These are phyloP conservation scores for Caradrina kadenii DNA, from an alignment of 2,888 invertebrate genomes.

Conservation along the genomic window DNA sequence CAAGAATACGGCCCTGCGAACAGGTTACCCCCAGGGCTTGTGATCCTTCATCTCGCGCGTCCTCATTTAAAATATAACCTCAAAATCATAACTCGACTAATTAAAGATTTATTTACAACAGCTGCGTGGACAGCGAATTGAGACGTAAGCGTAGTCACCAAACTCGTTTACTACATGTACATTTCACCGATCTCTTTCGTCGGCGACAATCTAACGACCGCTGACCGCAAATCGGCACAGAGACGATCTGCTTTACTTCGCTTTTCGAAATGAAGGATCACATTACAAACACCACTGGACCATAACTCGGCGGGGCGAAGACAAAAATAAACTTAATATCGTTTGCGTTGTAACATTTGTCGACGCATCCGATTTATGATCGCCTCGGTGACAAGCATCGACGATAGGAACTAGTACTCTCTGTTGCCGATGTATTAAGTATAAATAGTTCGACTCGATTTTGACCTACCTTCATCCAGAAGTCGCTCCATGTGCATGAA, in stretches of 20 bases:
- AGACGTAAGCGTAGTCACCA: constrained; percentile 75
- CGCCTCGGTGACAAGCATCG: constrained; percentile 84
- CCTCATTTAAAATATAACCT: constrained; percentile 81
- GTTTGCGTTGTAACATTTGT: constrained; percentile 88
- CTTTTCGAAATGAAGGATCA: constrained; percentile 88
- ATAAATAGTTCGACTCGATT: constrained; percentile 76
- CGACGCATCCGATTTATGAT: constrained; percentile 88
- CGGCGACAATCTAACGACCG: constrained; percentile 84
- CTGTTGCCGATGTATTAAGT: constrained; percentile 73
- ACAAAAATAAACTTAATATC: constrained; percentile 91
- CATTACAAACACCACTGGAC: constrained; percentile 90
- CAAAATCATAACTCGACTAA: constrained; percentile 71
- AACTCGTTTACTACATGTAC: constrained; percentile 83
- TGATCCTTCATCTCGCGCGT: constrained; percentile 80
- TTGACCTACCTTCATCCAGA: constrained; percentile 98
- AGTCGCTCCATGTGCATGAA: constrained; percentile 99
- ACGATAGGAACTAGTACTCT: constrained; percentile 74
- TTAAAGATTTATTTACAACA: constrained; percentile 80
- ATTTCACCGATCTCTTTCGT: constrained; percentile 86
- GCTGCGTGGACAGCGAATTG: constrained; percentile 75
- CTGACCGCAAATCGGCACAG: constrained; percentile 86
- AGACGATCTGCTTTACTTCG: constrained; percentile 85
- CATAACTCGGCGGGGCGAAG: constrained; percentile 89
- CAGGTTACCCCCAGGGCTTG: constrained; percentile 81
- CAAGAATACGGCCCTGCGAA: constrained; percentile 84